Evolutionary conservation across 2,888 invertebrate genomes (phyloP).

Genomic region (Catocala fraxini): DNA sequence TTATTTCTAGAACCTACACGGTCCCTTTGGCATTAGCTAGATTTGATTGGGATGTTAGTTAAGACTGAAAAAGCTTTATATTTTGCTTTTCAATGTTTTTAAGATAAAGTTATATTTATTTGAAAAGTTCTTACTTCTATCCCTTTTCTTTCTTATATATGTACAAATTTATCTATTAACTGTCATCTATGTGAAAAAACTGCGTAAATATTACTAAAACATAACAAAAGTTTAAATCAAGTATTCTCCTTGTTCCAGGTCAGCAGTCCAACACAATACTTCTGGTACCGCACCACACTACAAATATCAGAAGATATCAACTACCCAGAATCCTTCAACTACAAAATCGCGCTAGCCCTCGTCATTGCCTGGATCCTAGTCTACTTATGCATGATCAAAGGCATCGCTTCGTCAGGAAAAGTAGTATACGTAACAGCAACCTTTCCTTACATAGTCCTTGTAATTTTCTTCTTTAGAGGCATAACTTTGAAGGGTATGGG

Average conservation of each 20-base stretch:
- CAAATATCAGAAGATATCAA: constrained; percentile 96
- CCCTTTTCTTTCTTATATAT: too few relatives aligned
- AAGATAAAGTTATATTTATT: too few relatives aligned
- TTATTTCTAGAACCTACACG: too few relatives aligned
- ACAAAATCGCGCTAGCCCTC: constrained; percentile 95
- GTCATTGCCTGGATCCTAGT: constrained; percentile 97
- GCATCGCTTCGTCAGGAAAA: constrained; percentile 98
- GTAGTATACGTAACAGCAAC: constrained; percentile 98
- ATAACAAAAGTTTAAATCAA: background rate
- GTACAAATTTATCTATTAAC: too few relatives aligned
- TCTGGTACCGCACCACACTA: constrained; percentile 97
- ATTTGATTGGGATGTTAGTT: too few relatives aligned
- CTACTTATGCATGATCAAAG: constrained; percentile 99
- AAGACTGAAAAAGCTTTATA: too few relatives aligned
- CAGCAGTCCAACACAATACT: constrained; percentile 97
- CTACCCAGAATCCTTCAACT: constrained; percentile 95
- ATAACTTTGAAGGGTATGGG: constrained; percentile 95
- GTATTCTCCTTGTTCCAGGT: constrained; percentile 85
- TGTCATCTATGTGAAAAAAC: too few relatives aligned
- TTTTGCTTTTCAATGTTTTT: too few relatives aligned
- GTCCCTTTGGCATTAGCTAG: too few relatives aligned
- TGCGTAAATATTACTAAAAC: too few relatives aligned
- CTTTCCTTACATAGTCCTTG: constrained; percentile 97
- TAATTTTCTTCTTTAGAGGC: constrained; percentile 98
- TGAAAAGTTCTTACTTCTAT: too few relatives aligned